Base-by-base conservation (phyloP, 2,888 invertebrate species). In the Boloria selene region DNA sequence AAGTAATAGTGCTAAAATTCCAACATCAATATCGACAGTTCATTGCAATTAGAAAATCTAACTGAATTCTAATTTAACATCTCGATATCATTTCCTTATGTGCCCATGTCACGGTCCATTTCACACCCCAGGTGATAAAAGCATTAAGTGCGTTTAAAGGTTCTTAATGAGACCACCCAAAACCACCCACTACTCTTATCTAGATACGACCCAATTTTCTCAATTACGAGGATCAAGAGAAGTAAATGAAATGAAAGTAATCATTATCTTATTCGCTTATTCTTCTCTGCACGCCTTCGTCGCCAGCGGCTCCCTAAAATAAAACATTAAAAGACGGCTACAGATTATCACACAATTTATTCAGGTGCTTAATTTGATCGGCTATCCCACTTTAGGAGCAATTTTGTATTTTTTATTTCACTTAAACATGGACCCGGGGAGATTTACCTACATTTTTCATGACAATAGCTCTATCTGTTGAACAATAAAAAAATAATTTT, bases 281-380 rank as follows among this genome's bases (percentile, higher is more conserved):
- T 88, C 87, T 84, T 84, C 68, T 84, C 78, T 73, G 77, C 61
- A 63, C 81, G 80, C 75, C 75, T 82, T 78, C 83, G 80, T 79
- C 80, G 86, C 83, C 82, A 74, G 76, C 77, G 84, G 82, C 86
- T 81, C 80, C 76, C 77, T 77, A 73, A 81, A 82, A 84, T 85
- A 85, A 88, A 87, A 83, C 88, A 89, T 88, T 89, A 86, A 88
- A 88, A 88, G 86, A 90, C 88, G 86, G 83, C 85, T 85, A 77
- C 77, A 90, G 91, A 91, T 91, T 91, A 91, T 90, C 90, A 85
- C 88, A 87, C 88, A 91, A 91, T 91, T 91, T 91, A 91, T 91
- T 90, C 91, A 90, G 91, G 90, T 90, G 91, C 90, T 91, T 91
- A 88, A 90, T 91, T 91, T 90, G 87, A 88, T 88, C 84, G 86